Evolutionary conservation across 2,888 invertebrate genomes (phyloP).

Genomic region (Antitype chi): DNA sequence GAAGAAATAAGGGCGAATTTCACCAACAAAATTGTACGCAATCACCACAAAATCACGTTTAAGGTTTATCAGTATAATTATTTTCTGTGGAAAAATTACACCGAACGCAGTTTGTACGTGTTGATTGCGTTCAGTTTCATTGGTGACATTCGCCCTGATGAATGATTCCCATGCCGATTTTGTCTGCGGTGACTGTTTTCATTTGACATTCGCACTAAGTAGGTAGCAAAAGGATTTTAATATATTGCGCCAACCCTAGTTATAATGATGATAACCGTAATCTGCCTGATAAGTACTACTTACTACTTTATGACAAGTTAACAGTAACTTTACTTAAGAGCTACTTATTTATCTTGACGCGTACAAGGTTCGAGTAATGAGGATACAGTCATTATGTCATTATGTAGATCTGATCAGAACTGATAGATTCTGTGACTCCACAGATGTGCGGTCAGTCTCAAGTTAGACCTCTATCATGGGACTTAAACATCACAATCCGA

Average conservation of each 20-base stretch:
- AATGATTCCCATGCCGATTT: too few relatives aligned
- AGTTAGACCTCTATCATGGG: too few relatives aligned
- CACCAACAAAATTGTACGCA: too few relatives aligned
- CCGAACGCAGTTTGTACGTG: too few relatives aligned
- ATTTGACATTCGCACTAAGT: background rate
- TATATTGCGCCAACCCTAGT: constrained; percentile 42
- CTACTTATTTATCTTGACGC: constrained; percentile 9
- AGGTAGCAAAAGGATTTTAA: background rate
- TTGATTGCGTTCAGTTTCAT: too few relatives aligned
- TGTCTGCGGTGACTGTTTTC: too few relatives aligned
- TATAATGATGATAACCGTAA: constrained; percentile 23
- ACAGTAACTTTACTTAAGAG: constrained; percentile 10
- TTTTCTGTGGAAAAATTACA: too few relatives aligned
- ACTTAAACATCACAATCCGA: background rate
- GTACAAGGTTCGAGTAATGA: constrained; percentile 32
- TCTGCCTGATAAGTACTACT: constrained; percentile 22
- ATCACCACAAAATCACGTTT: too few relatives aligned
- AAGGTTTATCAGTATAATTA: too few relatives aligned
- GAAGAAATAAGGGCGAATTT: too few relatives aligned
- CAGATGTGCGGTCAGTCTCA: background rate
- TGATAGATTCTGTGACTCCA: background rate
- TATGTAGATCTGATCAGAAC: background rate
- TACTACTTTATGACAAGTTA: constrained; percentile 32
- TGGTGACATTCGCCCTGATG: too few relatives aligned
- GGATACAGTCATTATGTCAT: constrained; percentile 13